phyloP scores from a whole-genome alignment of 1,140 invertebrate species.

The Cylas formicarius region DNA sequence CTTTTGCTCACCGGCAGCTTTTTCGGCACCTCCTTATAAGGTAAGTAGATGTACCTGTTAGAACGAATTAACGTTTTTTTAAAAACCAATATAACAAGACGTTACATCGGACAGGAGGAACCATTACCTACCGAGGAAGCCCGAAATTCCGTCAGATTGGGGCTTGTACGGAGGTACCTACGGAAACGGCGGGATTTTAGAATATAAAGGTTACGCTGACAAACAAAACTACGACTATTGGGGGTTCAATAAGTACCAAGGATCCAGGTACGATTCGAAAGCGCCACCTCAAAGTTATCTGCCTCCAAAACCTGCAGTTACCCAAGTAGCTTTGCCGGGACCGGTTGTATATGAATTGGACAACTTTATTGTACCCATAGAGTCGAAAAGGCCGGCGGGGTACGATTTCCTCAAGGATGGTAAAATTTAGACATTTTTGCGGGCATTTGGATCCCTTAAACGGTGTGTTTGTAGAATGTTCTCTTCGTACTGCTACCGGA shows the following conservation, averaged over 20 bases:
- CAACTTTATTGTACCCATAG: constrained; percentile 26
- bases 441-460: neutral
- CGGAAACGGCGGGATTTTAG: constrained; percentile 28
- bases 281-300: constrained; percentile 10
- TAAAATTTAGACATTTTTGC: constrained; percentile 6
- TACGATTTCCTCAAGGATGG: constrained; percentile 33
- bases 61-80: too few species aligned
- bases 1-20: too few species aligned
- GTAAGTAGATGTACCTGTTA: too few species aligned
- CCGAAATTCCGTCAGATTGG: constrained; percentile 31
- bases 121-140: constrained; percentile 25
- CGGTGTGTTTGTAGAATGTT: constrained; percentile 55
- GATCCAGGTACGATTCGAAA: neutral
- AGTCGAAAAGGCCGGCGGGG: constrained; percentile 18
- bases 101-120: constrained; percentile 6
- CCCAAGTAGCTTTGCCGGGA: constrained; percentile 8
- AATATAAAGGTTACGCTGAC: constrained; percentile 31
- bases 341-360: constrained; percentile 14
- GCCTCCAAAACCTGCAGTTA: constrained; percentile 13
- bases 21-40: too few species aligned
- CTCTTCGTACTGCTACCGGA: constrained; percentile 61
- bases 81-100: too few species aligned
- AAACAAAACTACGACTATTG: constrained; percentile 38
- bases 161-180: constrained; percentile 40
- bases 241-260: constrained; percentile 28